Evolutionary conservation across 2,888 invertebrate species (phyloP), one percentile per base, ranked within the genome.

Genomic region (Phanerotoma sp.): DNA sequence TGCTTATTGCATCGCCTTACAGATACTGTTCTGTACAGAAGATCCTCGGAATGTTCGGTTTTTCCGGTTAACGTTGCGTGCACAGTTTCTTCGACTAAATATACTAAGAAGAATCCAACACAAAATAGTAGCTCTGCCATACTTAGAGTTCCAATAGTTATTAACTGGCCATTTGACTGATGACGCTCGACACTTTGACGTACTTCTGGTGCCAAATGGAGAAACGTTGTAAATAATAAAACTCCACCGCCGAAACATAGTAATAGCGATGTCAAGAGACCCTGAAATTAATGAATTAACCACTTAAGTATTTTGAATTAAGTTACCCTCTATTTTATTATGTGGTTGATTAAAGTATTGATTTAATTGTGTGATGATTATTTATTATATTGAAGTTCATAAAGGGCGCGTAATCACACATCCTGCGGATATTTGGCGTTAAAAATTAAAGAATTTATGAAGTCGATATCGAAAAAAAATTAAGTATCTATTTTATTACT

Each of bases 221-320:
- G 72, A 68, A 86, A 84, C 9, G 84, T 83, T 15, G 86, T 86
- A 69, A 83, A 84, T 11, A 86, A 76, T 20, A 86, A 75, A 6
- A 86, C 86, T 13, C 86, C 86, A 20, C 86, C 86, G 13, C 86
- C 86, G 69, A 85, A 85, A 67, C 84, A 85, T 44, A 86, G 76
- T 49, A 85, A 71, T 60, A 84, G 70, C 3, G 84, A 84, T 35
- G 84, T 80, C 58, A 81, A 66, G 11, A 83, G 72, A 66, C 81
- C 81, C 69, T 82, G 77, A 56, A 75, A 48, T 56, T 20, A 38
- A 49, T 56, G 18, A 45, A 2, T 13, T 33, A 37, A 51, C 32
- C 18, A 21, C 21, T 47, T 20, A 21, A n/a, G 10, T 41, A 25
- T 15, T 40, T 49, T 13, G 41, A 40, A n/a, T 11, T 4, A 18